Base-by-base conservation (phyloP, 2,888 invertebrate genomes). In the Osmoderma eremita region DNA sequence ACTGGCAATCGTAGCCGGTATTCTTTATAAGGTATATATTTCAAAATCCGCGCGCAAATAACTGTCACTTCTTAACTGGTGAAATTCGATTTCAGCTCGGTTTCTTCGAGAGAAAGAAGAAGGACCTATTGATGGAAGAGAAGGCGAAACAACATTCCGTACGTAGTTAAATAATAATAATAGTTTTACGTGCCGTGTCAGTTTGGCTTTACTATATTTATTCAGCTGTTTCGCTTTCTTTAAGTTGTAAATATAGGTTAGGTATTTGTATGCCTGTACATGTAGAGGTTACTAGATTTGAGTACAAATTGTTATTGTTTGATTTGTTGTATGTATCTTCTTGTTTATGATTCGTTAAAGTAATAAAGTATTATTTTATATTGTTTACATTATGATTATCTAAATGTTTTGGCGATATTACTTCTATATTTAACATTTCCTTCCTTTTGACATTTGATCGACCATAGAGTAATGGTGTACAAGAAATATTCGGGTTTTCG, bases 51-150 rank as follows among this genome's bases (percentile, higher is more conserved):
- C 12, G 24, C 12, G 22, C 15, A 24, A 48, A 13, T 42, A 36
- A 24, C n/a, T 41, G 15, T 36, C 24, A 22, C n/a, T 30, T 38
- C 8, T 15, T 15, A 6, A 17, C 1, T 42, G 20, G n/a, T 53
- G 1, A n/a, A 45, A 36, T 30, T 20, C 12, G 8, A 8, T 75
- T 78, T 63, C 69, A 84, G 84, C 71, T 78, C 68, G 85, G 85
- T 58, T 86, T 86, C 79, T 86, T 86, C 70, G 81, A 82, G 63
- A 80, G 86, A 49, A 74, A 78, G 15, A 83, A 79, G 65, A 84
- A 84, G 74, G 82, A 84, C 51, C 83, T 85, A 74, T 75, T 86
- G 72, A 79, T 84, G 69, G 80, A 82, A 61, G 73, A 85, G 65
- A 70, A 75, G 72, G 58, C 58, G 3, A 58, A 58, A 45, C 18